Evolutionary conservation across 2,113 vertebrate genomes (phyloP), one percentile per base, ranked within the genome.

Genomic region (Dascyllus trimaculatus): DNA sequence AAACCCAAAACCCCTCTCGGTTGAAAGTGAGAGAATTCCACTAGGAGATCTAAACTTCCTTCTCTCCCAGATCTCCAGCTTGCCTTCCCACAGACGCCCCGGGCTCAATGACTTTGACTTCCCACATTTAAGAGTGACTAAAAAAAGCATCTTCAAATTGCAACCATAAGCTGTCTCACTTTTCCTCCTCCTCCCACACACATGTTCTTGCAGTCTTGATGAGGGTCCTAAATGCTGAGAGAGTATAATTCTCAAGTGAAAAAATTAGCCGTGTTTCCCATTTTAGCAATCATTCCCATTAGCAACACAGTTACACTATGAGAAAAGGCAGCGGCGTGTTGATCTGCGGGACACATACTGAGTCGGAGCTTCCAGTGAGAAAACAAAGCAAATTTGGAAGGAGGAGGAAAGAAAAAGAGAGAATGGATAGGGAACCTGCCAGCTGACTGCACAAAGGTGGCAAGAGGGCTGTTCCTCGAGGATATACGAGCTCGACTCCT

Each of bases 131-230:
- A 95, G 89, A 85, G 89, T 17, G 73, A 75, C 94, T 95, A 95
- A 94, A 95, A 95, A 94, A 94, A 95, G 93, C 89, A 90, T 92
- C 86, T 85, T 89, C 61, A 95, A 94, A 95, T 94, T 94, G 90
- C 91, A 95, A 93, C 93, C 94, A 95, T 92, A 94, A 92, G 94
- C 88, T 89, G 69, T 83, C 81, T 86, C 72, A 61, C 71, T 48
- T 80, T 80, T 66, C 71, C 86, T 88, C 73, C 77, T 78, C 58
- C 78, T 65, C 71, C 71, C 81, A 80, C 85, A 80, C 81, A 61
- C 62, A 75, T 60, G 11, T 75, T 78, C 74, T 26, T 80, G 79
- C 70, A 71, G 58, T 82, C 71, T 85, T 82, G 74, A 86, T 80
- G 70, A 88, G 86, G 76, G 78, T 83, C 80, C 78, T 75, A 72